phyloP scores from a whole-genome alignment of 1,140 invertebrate species.

The Drosophila seguyi region DNA sequence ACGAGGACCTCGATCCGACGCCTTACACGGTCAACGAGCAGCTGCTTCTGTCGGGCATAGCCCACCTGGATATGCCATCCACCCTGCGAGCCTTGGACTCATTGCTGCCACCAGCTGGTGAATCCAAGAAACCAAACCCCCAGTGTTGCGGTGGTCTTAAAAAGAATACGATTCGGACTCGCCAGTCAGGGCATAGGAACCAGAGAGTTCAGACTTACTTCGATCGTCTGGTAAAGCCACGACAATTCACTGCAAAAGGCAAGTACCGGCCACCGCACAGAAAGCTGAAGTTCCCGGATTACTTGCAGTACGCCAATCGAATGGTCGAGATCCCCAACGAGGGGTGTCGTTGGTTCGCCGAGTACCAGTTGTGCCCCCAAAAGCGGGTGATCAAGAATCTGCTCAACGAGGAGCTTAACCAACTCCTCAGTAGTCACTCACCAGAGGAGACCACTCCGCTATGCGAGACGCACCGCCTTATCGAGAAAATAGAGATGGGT shows the following conservation, averaged over 20 bases:
- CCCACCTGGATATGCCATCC: conserved; percentile 61
- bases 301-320: background rate
- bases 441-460: background rate
- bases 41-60: conserved; percentile 62
- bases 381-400: conserved; percentile 32
- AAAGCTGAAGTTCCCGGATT: conserved; percentile 27
- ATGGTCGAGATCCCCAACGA: conserved; percentile 35
- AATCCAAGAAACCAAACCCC: conserved; percentile 25
- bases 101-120: conserved; percentile 45
- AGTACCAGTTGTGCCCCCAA: conserved; percentile 29
- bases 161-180: background rate
- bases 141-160: background rate
- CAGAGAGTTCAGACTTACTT: conserved; percentile 28
- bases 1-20: background rate
- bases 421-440: conserved; percentile 1
- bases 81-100: conserved; percentile 58
- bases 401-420: conserved; percentile 16
- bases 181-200: background rate
- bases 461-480: conserved; percentile 16
- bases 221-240: conserved; percentile 23
- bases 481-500: background rate
- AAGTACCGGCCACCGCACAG: background rate
- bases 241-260: background rate
- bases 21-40: conserved; percentile 64
- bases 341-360: conserved; percentile 30